Evolutionary conservation across 2,888 invertebrate species (phyloP).

Genomic region (Cataglyphis albicans): DNA sequence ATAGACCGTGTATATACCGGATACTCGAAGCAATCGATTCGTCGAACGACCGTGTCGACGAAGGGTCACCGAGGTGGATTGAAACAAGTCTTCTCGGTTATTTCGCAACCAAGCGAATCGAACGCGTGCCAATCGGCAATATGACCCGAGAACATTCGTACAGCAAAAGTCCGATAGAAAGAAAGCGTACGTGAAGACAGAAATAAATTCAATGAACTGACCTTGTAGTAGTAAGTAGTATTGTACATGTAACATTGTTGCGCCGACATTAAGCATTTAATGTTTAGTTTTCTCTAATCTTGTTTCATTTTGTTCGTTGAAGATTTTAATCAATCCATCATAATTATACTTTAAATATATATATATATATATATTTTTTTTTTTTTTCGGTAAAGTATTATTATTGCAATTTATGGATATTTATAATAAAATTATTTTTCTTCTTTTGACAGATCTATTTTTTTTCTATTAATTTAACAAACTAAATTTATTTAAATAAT

Average conservation of each 20-base stretch:
- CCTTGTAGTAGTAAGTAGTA: constrained; percentile 11
- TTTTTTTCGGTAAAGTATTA: neutral
- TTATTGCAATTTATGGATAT: neutral
- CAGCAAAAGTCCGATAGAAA: constrained; percentile 58
- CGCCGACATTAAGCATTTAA: neutral
- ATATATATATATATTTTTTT: neutral
- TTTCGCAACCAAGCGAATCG: constrained; percentile 72
- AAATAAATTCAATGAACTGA: constrained; percentile 62
- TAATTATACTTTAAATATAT: neutral
- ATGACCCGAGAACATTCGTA: constrained; percentile 64
- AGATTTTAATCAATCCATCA: neutral
- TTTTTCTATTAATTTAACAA: neutral
- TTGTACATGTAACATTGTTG: neutral
- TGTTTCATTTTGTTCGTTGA: neutral
- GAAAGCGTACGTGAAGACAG: constrained; percentile 48
- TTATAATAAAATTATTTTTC: neutral
- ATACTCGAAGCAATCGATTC: constrained; percentile 73
- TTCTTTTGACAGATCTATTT: neutral
- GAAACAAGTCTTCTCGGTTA: constrained; percentile 66
- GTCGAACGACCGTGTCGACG: constrained; percentile 63
- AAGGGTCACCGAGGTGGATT: constrained; percentile 64
- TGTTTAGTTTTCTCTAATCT: neutral
- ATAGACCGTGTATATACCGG: constrained; percentile 56
- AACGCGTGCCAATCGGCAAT: constrained; percentile 72
- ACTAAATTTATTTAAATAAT: neutral